phyloP scores from a whole-genome alignment of 2,888 invertebrate species.

The Lasioglossum figueresi region DNA sequence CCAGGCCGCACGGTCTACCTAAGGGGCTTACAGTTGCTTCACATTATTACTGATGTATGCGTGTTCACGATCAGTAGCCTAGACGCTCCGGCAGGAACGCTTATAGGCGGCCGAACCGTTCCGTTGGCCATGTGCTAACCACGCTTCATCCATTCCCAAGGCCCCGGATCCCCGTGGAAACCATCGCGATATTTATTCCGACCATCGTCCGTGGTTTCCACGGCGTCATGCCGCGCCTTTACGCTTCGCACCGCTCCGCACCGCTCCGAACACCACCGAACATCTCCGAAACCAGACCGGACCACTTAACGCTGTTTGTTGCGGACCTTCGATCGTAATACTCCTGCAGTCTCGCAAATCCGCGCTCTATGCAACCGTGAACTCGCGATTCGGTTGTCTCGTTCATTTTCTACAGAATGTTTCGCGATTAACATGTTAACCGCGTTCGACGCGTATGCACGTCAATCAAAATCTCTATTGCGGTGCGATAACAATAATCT shows the following conservation, averaged over 20 bases:
- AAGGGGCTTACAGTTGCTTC: constrained; percentile 72
- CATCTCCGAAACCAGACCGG: not conserved
- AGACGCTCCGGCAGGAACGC: constrained; percentile 54
- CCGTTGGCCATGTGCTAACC: constrained; percentile 66
- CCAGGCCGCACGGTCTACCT: constrained; percentile 56
- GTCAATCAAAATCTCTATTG: no score
- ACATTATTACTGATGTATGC: constrained; percentile 74
- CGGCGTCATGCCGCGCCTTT: constrained; percentile 63
- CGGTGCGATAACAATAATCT: no score
- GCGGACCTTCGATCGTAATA: constrained; percentile 48
- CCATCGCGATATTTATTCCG: constrained; percentile 76
- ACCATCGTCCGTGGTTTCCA: constrained; percentile 72
- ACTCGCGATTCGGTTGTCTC: not conserved
- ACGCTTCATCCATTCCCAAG: constrained; percentile 61
- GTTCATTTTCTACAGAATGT: not conserved
- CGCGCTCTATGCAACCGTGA: not conserved
- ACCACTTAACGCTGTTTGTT: constrained; percentile 68
- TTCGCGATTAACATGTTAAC: no score
- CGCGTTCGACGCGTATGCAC: no score
- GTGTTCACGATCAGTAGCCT: constrained; percentile 71
- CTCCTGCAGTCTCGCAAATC: not conserved
- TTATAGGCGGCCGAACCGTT: constrained; percentile 61
- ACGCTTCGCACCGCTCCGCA: not conserved
- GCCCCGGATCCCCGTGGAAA: constrained; percentile 51
- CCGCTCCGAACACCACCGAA: not conserved